Conservation (phyloP, 2,888 invertebrate genomes). For the Tipula vernalis region DNA sequence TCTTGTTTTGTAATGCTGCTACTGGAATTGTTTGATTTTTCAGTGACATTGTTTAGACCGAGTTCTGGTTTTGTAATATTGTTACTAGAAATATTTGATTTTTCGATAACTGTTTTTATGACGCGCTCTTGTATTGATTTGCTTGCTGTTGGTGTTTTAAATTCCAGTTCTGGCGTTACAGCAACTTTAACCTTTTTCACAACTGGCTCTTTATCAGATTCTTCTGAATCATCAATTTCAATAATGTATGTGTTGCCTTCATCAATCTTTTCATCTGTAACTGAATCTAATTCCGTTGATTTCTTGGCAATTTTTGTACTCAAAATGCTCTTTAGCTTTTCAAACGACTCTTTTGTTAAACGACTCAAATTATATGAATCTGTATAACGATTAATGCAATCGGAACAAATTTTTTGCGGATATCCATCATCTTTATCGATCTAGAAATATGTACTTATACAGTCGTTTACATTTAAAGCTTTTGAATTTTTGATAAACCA, state of each 20-base stretch:
- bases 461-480: background rate
- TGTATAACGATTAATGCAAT: conserved; percentile 14
- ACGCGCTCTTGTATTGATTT: background rate
- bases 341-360: conserved; percentile 11
- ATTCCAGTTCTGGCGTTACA: background rate
- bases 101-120: background rate
- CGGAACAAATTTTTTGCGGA: conserved; percentile 14
- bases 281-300: background rate
- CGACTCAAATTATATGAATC: conserved; percentile 18
- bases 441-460: conserved; percentile 12
- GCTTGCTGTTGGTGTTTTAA: background rate
- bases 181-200: background rate
- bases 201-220: background rate
- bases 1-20: background rate
- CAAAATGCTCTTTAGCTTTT: background rate
- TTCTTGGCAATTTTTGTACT: conserved; percentile 11
- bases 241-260: background rate
- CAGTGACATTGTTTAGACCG: background rate
- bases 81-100: background rate
- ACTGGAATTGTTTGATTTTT: background rate
- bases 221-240: background rate
- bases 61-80: too few species aligned
- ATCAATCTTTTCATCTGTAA: background rate
- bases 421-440: conserved; percentile 15
- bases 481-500: too few species aligned